These are phyloP conservation scores for Brevimyrus niger DNA, from an alignment of 2,113 vertebrate species.

Conservation along the genomic window DNA sequence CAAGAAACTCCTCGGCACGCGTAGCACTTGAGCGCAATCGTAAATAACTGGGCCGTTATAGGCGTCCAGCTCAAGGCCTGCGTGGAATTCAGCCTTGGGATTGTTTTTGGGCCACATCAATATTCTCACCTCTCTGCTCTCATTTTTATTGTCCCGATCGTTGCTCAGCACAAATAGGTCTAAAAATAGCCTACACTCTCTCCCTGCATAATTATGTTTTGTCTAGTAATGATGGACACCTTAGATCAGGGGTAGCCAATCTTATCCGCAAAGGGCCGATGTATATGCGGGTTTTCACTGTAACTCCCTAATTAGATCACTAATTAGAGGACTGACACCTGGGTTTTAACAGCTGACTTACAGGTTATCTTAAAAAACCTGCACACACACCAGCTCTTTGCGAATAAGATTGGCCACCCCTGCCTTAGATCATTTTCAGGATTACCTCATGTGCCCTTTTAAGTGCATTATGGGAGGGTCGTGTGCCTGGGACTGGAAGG, in stretches of 20 bases:
- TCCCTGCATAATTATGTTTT: neutral
- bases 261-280: too few species aligned
- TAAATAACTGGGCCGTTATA: neutral
- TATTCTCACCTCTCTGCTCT: neutral
- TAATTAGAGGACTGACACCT: too few species aligned
- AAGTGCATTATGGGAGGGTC: too few species aligned
- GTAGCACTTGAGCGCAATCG: neutral
- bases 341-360: too few species aligned
- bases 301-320: too few species aligned
- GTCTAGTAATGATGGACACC: neutral
- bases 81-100: neutral
- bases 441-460: neutral
- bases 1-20: neutral
- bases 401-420: too few species aligned
- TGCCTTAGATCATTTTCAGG: neutral
- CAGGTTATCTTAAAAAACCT: too few species aligned
- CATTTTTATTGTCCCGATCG: neutral
- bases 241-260: too few species aligned
- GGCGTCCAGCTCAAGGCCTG: neutral
- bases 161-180: slow-evolving; percentile 1
- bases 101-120: neutral
- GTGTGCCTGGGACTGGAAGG: neutral
- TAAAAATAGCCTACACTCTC: neutral
- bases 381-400: too few species aligned
- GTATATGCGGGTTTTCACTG: too few species aligned